Percentiles rank a stretch among this genome's conserved stretches.
Evolutionary conservation across 2,797 vertebrate species (phyloP).

Genomic region (Echiichthys vipera): DNA sequence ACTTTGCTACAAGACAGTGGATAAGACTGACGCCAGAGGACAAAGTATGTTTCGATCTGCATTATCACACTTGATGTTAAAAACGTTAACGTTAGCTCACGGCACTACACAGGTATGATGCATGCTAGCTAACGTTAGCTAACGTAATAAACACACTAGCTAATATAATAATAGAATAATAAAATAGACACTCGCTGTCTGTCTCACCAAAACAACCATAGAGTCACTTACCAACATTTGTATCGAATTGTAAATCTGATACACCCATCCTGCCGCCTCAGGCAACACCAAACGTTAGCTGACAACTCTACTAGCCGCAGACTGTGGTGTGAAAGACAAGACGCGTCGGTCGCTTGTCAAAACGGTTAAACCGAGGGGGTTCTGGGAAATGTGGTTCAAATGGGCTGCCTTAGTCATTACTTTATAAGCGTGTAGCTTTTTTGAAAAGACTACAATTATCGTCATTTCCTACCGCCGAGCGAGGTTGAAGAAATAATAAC

Average conservation of each 20-base stretch:
- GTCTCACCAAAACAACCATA: not conserved
- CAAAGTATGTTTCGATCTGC: slow-evolving; percentile 27
- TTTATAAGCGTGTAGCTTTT: rapidly evolving
- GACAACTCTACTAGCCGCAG: slow-evolving; percentile 31
- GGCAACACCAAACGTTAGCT: slow-evolving; percentile 23
- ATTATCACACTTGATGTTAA: not conserved
- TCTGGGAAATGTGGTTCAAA: slow-evolving; percentile 69
- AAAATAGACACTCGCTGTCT: not conserved
- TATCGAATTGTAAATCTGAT: slow-evolving; percentile 76
- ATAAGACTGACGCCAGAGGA: not conserved
- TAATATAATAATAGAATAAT: no score
- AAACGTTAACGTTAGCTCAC: slow-evolving; percentile 28
- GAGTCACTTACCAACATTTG: slow-evolving; percentile 69
- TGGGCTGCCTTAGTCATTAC: rapidly evolving
- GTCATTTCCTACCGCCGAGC: not conserved
- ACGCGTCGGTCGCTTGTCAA: slow-evolving; percentile 41
- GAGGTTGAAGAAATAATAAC: not conserved
- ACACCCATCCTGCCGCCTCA: slow-evolving; percentile 75
- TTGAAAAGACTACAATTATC: slow-evolving; percentile 57
- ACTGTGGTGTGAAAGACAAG: slow-evolving; percentile 2
- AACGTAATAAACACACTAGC: not conserved
- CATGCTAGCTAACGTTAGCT: slow-evolving; percentile 32
- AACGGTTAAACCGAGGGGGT: not conserved
- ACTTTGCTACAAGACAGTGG: not conserved
- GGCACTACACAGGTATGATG: not conserved